phyloP scores from a whole-genome alignment of 2,113 vertebrate genomes.

The Cebidichthys violaceus region DNA sequence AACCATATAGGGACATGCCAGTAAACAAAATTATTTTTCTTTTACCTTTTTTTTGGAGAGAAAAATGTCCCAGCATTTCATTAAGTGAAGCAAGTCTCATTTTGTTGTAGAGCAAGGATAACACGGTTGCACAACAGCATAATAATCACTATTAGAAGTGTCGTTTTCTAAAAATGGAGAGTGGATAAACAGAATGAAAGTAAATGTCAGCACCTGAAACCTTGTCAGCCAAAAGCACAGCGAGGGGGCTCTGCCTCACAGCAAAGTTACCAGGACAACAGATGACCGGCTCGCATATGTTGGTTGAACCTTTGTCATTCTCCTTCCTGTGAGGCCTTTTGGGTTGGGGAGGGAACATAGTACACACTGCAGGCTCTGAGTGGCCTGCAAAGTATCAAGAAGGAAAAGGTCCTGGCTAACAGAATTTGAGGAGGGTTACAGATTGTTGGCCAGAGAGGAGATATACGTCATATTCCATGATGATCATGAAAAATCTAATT shows the following conservation, averaged over 20 bases:
- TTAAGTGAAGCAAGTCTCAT: background rate
- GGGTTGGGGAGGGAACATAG: slow-evolving; percentile 28
- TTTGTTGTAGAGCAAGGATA: background rate
- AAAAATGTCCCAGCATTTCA: background rate
- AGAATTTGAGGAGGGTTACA: background rate
- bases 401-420: slow-evolving; percentile 1
- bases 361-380: background rate
- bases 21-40: background rate
- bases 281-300: slow-evolving; percentile 72
- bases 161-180: slow-evolving; percentile 42
- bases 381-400: slow-evolving; percentile 20
- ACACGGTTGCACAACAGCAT: background rate
- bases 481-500: background rate
- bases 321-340: slow-evolving; percentile 68
- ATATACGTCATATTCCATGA: background rate
- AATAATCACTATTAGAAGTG: background rate
- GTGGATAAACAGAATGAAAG: slow-evolving; percentile 13
- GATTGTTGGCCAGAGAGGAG: background rate
- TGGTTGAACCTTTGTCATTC: slow-evolving; percentile 62
- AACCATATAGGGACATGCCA: slow-evolving; percentile 8
- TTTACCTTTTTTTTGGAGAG: background rate
- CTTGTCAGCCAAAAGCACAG: slow-evolving; percentile 8
- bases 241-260: slow-evolving; percentile 5
- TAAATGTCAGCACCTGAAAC: slow-evolving; percentile 39
- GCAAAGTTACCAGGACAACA: slow-evolving; percentile 54